phyloP scores from a whole-genome alignment of 2,113 vertebrate species.

The Leptobrachium ailaonicum region DNA sequence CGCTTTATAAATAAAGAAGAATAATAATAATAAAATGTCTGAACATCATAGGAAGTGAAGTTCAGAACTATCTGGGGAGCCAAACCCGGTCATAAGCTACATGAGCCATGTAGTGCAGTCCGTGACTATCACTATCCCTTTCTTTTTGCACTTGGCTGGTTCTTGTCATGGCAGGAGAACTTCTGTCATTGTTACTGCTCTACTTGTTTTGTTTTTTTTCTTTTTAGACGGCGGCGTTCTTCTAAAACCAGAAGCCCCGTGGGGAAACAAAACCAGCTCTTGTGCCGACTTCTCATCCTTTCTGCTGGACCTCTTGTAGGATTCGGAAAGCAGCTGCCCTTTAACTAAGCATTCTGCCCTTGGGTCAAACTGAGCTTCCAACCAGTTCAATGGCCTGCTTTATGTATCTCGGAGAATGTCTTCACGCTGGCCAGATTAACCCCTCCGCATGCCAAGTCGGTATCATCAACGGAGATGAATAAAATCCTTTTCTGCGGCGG shows the following conservation, averaged over 20 bases:
- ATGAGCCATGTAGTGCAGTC: too few species aligned
- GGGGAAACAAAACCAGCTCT: constrained; percentile 17
- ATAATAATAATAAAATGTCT: too few species aligned
- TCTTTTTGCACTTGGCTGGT: too few species aligned
- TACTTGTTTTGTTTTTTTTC: too few species aligned
- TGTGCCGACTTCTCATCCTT: not conserved
- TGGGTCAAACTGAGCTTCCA: constrained; percentile 27
- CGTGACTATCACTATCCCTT: too few species aligned
- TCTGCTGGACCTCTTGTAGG: not conserved
- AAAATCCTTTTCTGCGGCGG: not conserved
- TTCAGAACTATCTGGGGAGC: too few species aligned
- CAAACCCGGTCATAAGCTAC: too few species aligned
- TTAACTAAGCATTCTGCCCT: constrained; percentile 17
- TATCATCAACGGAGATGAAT: not conserved
- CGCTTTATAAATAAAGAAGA: too few species aligned
- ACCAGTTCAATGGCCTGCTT: constrained; percentile 15
- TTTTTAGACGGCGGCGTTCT: not conserved
- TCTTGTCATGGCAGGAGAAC: too few species aligned
- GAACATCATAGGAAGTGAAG: too few species aligned
- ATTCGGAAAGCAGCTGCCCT: constrained; percentile 2
- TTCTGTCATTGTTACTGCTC: too few species aligned
- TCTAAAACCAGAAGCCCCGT: constrained; percentile 22
- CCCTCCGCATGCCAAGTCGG: not conserved
- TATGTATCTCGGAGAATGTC: not conserved
- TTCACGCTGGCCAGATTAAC: not conserved